Evolutionary conservation across 2,888 invertebrate genomes (phyloP).

Genomic region (Incurvaria masculella): DNA sequence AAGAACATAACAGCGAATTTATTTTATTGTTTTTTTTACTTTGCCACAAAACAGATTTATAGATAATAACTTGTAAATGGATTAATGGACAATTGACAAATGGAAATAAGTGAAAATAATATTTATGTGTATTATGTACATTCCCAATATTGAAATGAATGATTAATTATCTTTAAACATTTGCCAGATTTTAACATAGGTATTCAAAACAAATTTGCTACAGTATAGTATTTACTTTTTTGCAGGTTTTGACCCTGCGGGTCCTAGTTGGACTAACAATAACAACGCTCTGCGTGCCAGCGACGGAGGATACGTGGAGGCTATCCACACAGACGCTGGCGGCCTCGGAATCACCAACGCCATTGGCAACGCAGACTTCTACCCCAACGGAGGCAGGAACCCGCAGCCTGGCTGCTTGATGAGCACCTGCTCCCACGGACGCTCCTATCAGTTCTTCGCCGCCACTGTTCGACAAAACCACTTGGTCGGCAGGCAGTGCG

Average conservation of each 20-base stretch:
- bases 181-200: too few species aligned
- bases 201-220: too few species aligned
- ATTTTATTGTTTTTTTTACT: too few species aligned
- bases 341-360: conserved; percentile 27
- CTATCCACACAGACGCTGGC: conserved; percentile 34
- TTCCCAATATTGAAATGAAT: too few species aligned
- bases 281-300: conserved; percentile 22
- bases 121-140: too few species aligned
- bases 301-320: conserved; percentile 30
- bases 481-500: conserved; percentile 26
- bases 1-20: too few species aligned
- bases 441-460: conserved; percentile 27
- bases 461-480: conserved; percentile 28
- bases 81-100: too few species aligned
- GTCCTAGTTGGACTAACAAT: conserved; percentile 28
- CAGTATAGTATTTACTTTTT: neutral
- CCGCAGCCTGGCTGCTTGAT: conserved; percentile 32
- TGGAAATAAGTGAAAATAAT: too few species aligned
- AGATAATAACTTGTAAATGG: too few species aligned
- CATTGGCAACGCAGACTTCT: conserved; percentile 29
- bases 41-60: too few species aligned
- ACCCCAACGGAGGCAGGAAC: conserved; percentile 33
- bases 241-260: conserved; percentile 34
- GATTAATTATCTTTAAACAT: too few species aligned
- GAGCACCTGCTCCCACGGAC: conserved; percentile 32